These are phyloP conservation scores for Neotoxoptera formosana DNA, from an alignment of 1,140 invertebrate species.

Conservation along the genomic window DNA sequence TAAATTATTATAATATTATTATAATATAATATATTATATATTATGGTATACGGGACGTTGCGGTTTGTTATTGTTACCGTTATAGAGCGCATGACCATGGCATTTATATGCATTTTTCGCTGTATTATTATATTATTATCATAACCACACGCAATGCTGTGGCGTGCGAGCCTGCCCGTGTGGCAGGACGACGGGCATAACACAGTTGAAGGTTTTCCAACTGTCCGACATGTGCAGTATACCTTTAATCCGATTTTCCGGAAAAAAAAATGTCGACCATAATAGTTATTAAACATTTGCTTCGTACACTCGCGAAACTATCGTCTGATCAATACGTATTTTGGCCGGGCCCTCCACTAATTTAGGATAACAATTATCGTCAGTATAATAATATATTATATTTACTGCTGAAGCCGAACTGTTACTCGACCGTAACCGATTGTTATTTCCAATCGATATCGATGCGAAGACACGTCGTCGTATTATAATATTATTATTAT, in stretches of 20 bases:
- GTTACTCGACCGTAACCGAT: not conserved
- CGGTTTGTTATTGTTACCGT: not conserved
- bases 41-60: not conserved
- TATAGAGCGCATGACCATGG: not conserved
- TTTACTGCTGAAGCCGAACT: not conserved
- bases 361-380: too few species aligned
- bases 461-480: not conserved
- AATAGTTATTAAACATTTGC: not conserved
- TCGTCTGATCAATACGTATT: not conserved
- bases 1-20: slow-evolving; percentile 5
- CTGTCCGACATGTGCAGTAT: too few species aligned
- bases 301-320: not conserved
- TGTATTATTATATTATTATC: not conserved
- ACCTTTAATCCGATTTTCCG: not conserved
- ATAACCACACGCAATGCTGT: not conserved
- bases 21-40: not conserved
- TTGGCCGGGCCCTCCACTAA: not conserved
- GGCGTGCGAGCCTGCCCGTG: not conserved
- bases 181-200: not conserved
- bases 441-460: not conserved
- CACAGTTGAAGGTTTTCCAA: too few species aligned
- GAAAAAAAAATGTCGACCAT: not conserved
- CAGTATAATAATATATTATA: not conserved
- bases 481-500: not conserved
- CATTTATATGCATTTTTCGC: not conserved